Conservation (phyloP, 2,113 vertebrate genomes). For the Morphnarchus princeps region DNA sequence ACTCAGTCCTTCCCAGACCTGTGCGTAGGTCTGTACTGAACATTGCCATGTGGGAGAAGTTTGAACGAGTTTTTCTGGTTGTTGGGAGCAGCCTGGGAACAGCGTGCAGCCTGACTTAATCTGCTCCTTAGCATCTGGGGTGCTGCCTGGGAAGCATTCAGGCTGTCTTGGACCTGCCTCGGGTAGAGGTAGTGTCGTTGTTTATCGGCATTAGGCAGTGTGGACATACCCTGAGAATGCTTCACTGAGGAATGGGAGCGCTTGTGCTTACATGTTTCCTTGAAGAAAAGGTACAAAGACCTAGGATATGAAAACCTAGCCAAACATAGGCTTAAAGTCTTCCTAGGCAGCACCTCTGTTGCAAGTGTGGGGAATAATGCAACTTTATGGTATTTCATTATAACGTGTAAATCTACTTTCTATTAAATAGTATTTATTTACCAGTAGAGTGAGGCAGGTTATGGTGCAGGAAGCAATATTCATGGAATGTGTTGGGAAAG, state of each 20-base stretch:
- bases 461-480: slow-evolving; percentile 1
- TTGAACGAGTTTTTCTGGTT: slow-evolving; percentile 54
- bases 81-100: not conserved
- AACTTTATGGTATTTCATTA: not conserved
- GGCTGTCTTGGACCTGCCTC: not conserved
- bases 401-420: not conserved
- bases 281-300: not conserved
- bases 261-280: not conserved
- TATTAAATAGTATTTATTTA: not conserved
- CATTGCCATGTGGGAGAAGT: not conserved
- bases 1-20: not conserved
- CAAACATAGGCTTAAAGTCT: not conserved
- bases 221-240: not conserved
- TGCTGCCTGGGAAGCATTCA: not conserved
- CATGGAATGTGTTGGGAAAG: not conserved
- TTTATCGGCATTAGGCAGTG: not conserved
- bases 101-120: not conserved
- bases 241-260: not conserved
- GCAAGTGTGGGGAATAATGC: not conserved
- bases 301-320: not conserved
- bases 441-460: not conserved
- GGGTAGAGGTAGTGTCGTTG: fast-evolving
- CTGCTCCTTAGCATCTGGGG: not conserved
- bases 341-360: not conserved
- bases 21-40: not conserved